Conservation (phyloP, 2,797 vertebrate species). For the Chelon auratus region DNA sequence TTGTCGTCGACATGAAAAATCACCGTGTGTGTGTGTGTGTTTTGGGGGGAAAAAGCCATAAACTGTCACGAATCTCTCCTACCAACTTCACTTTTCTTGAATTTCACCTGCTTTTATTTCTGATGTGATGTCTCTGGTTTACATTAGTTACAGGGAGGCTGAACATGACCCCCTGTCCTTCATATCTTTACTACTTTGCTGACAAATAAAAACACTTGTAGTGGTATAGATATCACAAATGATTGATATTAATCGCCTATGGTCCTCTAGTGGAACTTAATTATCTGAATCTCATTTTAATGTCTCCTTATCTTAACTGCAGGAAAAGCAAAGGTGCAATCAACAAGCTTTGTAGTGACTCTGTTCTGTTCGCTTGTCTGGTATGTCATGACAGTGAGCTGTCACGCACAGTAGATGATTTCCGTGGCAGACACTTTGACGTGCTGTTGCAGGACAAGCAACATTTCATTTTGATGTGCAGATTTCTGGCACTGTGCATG, state of each 20-base stretch:
- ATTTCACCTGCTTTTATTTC: not conserved
- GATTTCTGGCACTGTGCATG: not conserved
- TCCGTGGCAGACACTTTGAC: not conserved
- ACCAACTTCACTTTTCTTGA: not conserved
- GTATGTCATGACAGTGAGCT: not conserved
- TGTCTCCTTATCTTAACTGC: not conserved
- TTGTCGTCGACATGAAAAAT: conserved; percentile 16
- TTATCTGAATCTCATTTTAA: not conserved
- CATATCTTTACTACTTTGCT: not conserved
- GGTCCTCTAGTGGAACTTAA: too few relatives aligned
- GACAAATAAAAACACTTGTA: not conserved
- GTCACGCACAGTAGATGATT: not conserved
- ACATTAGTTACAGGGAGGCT: not conserved
- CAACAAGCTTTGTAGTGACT: not conserved
- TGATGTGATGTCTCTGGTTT: not conserved
- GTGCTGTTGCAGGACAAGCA: not conserved
- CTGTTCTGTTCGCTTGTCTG: not conserved
- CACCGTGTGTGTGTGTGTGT: not conserved
- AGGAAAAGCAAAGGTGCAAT: not conserved
- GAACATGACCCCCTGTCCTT: not conserved
- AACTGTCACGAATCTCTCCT: not conserved
- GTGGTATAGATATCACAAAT: too few relatives aligned
- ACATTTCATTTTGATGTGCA: not conserved
- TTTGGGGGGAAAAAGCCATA: not conserved
- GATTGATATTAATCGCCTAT: too few relatives aligned